Evolutionary conservation across 2,797 vertebrate species (phyloP), one percentile per base, ranked within the genome.

Genomic region (Acanthiza pusilla): DNA sequence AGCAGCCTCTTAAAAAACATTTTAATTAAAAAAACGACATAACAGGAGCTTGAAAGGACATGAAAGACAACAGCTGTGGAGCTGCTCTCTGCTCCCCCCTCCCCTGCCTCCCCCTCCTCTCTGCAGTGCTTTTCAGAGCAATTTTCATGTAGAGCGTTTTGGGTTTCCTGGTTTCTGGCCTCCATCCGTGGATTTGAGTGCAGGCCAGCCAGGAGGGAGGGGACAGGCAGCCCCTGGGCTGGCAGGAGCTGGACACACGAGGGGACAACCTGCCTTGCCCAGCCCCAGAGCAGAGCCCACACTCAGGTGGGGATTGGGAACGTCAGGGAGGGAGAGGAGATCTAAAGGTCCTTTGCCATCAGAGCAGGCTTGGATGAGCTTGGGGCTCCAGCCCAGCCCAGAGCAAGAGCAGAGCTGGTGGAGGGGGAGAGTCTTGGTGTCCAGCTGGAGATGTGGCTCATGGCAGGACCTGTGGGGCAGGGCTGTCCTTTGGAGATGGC

Each of bases 11-110:
- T 94, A 89, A 96, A 95, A 92, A 88, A 78, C 58, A 81, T 93
- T 96, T 96, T 96, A 96, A 97, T 96, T 95, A 95, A 96, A 96
- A 85, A 47, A n/a, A 2, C 4, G 32, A 65, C 88, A 77, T 86
- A 92, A 93, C 17, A 0, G 51, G 50, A 85, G 78, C 91, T 95
- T 95, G 95, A 94, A 93, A 89, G 82, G 89, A 93, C 95, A 94
- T 92, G 93, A 95, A 96, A 94, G 85, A 90, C 92, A 96, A 89
- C 88, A 96, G 94, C 67, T 91, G 94, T 25, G 80, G 77, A 90
- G 62, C 66, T 95, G 51, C 71, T 67, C 73, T 43, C 73, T 55
- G 48, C 34, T 34, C 34, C 25, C 16, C 8, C 34, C 45, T 21
- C 36, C 10, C 20, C 25, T 73, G n/a, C 9, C 60, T 34, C 43